Evolutionary conservation across 2,797 vertebrate species (phyloP).

Genomic region (Diplodus puntazzo): DNA sequence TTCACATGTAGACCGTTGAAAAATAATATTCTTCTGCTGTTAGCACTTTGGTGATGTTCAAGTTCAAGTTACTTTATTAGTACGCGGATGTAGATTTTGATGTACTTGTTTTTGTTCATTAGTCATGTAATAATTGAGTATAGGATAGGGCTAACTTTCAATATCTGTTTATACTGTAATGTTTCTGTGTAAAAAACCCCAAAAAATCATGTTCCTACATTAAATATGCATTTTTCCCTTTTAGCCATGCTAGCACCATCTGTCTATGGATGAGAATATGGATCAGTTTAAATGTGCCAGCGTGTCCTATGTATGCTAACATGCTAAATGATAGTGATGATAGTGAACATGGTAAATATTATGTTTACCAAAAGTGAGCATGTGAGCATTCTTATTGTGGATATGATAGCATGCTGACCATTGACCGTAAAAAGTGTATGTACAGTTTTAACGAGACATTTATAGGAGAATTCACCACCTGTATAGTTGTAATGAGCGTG

Average conservation of each 20-base stretch:
- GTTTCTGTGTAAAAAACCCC: background rate
- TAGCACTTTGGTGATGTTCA: conserved; percentile 12
- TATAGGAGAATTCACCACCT: too few relatives aligned
- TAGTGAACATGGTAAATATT: background rate
- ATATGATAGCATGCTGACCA: too few relatives aligned
- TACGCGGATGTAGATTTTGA: too few relatives aligned
- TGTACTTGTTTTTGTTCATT: conserved; percentile 21
- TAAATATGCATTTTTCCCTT: background rate
- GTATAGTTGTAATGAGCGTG: too few relatives aligned
- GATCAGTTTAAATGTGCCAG: too few relatives aligned
- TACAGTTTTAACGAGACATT: too few relatives aligned
- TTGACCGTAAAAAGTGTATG: too few relatives aligned
- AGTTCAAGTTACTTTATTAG: too few relatives aligned
- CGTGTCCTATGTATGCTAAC: background rate
- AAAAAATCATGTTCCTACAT: background rate
- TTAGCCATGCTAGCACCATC: background rate
- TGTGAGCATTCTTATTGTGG: background rate
- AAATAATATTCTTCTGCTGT: conserved; percentile 8
- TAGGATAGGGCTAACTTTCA: background rate
- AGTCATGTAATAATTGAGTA: background rate
- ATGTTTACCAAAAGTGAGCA: too few relatives aligned
- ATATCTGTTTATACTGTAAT: background rate
- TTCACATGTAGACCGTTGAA: conserved; percentile 11
- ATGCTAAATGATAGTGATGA: background rate
- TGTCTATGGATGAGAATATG: background rate